These are phyloP conservation scores for Prietella phreatophila DNA, from an alignment of 2,113 vertebrate genomes.

Conservation along the genomic window DNA sequence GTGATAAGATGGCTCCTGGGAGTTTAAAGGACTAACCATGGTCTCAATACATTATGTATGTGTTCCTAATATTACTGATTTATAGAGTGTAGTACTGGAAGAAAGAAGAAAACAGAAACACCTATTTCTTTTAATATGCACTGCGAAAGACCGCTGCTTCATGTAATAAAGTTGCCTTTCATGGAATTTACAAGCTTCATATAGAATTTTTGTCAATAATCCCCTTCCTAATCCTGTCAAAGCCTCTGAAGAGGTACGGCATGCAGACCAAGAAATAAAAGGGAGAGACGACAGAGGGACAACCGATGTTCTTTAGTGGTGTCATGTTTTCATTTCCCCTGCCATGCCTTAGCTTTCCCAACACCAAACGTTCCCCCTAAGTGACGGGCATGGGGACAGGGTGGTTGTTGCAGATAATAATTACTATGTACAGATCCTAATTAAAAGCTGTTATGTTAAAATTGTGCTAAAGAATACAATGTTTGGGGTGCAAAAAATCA, in stretches of 20 bases:
- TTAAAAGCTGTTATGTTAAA: conserved; percentile 12
- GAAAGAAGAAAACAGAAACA: neutral
- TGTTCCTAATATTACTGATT: neutral
- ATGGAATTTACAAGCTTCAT: neutral
- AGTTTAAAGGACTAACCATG: neutral
- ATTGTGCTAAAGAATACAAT: neutral
- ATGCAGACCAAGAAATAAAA: neutral
- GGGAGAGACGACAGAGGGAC: neutral
- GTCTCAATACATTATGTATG: neutral
- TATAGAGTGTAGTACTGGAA: neutral
- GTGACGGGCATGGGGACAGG: neutral
- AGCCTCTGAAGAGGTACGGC: neutral
- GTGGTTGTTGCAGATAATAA: conserved; percentile 18
- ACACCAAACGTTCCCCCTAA: neutral
- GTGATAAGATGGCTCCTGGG: neutral
- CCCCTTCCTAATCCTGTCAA: neutral
- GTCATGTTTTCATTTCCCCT: neutral
- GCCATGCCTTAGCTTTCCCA: neutral
- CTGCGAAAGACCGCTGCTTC: neutral
- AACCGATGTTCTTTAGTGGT: neutral
- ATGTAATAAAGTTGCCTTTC: neutral
- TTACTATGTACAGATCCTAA: conserved; percentile 22
- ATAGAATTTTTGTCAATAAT: conserved; percentile 24
- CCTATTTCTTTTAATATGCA: neutral
- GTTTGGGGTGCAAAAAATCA: neutral